phyloP scores from a whole-genome alignment of 2,113 vertebrate species.

The Apodemus speciosus region DNA sequence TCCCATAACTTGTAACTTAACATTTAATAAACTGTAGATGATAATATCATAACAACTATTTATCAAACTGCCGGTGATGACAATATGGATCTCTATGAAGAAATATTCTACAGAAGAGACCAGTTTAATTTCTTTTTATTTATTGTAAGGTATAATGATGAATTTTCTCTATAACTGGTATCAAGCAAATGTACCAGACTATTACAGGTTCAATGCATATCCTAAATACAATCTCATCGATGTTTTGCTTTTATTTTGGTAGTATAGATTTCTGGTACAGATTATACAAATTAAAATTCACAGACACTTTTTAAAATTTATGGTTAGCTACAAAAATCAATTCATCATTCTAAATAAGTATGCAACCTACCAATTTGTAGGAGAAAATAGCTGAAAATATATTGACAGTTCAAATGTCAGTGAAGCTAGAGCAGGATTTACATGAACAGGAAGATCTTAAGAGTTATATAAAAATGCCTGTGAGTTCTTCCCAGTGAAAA shows the following conservation, averaged over 20 bases:
- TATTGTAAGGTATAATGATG: background rate
- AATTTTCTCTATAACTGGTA: background rate
- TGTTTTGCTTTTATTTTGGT: background rate
- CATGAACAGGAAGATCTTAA: background rate
- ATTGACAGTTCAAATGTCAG: background rate
- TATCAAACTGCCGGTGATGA: background rate
- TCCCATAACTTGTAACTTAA: background rate
- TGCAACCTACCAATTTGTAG: conserved; percentile 16
- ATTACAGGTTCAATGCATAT: background rate
- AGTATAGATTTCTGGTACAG: background rate
- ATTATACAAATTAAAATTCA: conserved; percentile 8
- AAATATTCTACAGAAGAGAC: background rate
- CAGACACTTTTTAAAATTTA: conserved; percentile 6
- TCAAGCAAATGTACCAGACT: background rate
- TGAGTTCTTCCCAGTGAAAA: background rate
- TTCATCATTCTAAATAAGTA: background rate
- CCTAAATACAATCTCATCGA: background rate
- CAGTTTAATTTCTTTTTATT: background rate
- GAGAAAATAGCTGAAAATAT: background rate
- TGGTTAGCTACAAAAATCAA: background rate
- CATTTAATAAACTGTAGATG: background rate
- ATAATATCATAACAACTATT: background rate
- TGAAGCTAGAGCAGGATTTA: background rate
- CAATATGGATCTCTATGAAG: background rate
- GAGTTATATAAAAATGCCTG: background rate